phyloP scores from a whole-genome alignment of 2,113 vertebrate species.

The Atherinomorus stipes region DNA sequence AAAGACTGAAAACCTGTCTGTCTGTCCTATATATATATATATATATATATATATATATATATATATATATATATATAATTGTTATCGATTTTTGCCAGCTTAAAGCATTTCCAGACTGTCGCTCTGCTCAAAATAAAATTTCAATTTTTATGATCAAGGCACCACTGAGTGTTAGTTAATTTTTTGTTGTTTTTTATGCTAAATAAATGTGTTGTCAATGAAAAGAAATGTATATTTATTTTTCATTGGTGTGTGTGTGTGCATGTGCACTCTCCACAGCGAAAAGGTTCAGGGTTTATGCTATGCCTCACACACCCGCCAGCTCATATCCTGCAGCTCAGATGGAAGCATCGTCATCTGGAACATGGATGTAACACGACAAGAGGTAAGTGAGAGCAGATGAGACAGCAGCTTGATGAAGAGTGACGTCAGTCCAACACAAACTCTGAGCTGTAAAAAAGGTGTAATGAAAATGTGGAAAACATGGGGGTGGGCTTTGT shows the following conservation, averaged over 20 bases:
- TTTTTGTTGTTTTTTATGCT: too few relatives aligned
- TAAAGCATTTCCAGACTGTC: too few relatives aligned
- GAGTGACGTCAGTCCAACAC: neutral
- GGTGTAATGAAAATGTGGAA: neutral
- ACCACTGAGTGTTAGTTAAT: too few relatives aligned
- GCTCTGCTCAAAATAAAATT: too few relatives aligned
- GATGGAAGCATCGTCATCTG: constrained; percentile 96
- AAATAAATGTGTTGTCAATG: too few relatives aligned
- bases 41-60: too few relatives aligned
- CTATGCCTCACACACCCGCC: constrained; percentile 93
- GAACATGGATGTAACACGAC: constrained; percentile 98
- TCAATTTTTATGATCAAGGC: too few relatives aligned
- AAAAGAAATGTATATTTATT: too few relatives aligned
- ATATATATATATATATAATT: too few relatives aligned
- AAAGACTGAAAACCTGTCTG: too few relatives aligned
- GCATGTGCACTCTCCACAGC: constrained; percentile 74
- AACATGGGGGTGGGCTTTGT: neutral
- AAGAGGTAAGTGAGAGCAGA: constrained; percentile 87
- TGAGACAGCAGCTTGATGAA: neutral
- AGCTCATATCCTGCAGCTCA: constrained; percentile 96
- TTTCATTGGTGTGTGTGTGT: neutral
- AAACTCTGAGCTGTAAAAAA: constrained; percentile 8
- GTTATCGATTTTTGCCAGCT: too few relatives aligned
- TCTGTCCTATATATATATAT: too few relatives aligned
- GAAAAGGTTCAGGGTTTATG: constrained; percentile 96